Base-by-base conservation (phyloP, 1,140 invertebrate genomes). In the Tetraneura akinire region DNA sequence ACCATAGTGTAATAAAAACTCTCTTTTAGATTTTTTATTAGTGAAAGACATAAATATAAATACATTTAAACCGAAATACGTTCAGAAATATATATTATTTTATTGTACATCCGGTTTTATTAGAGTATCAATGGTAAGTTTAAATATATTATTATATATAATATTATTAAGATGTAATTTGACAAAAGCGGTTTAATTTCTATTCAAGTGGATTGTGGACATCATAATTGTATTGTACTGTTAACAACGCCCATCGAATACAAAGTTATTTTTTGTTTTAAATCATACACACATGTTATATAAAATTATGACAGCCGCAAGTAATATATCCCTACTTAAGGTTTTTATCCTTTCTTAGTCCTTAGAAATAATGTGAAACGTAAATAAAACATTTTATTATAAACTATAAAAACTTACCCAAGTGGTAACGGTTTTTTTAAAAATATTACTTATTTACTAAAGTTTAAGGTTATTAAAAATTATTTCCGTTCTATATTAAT, bases 281-380 rank as follows among this genome's bases (percentile, higher is more conserved):
- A 71, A 29, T 32, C 47, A 21, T 71, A 29, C 47, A 18, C 68
- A 71, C 23, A 51, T 71, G 68, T 71, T 70, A 51, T 37, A 4
- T 29, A 29, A 9, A 49, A 49, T n/a, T 71, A 71, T 51, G 68
- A 29, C 23, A 71, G 45, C 47, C 45, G 68, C 47, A 29, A 49
- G 68, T 71, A 16, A 71, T 71, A 29, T 51, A 71, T 71, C 26
- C 45, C 68, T 45, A 71, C 68, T 51, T 51, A 51, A 51, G 45
- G n/a, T 11, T 49, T 29, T 9, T 29, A 32, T 71, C 47, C 13
- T 45, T 68, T n/a, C n/a, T n/a, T n/a, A n/a, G n/a, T n/a, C 45
- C 9, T 71, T 16, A n/a, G 68, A 16, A 23, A 51, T 51, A 47
- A 11, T n/a, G 21, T 71, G 45, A 21, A 51, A 71, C 23, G 68